Evolutionary conservation across 1,140 invertebrate species (phyloP).

Genomic region (Atopsyche davidsoni): DNA sequence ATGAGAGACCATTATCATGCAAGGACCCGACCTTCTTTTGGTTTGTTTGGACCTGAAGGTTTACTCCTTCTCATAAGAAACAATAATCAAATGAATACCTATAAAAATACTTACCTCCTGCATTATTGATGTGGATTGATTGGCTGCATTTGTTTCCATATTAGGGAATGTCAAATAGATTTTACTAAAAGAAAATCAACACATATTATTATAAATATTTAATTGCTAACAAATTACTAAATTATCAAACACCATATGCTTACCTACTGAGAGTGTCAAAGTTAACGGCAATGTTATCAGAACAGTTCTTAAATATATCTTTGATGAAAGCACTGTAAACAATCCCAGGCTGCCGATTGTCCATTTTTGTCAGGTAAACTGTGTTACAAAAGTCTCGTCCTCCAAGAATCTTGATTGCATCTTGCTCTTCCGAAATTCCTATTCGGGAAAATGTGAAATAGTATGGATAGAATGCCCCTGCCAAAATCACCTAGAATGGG

Average conservation of each 20-base stretch:
- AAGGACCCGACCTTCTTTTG: too few species aligned
- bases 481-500: conserved; percentile 57
- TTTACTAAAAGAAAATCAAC: conserved; percentile 38
- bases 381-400: conserved; percentile 71
- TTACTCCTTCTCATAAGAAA: too few species aligned
- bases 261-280: conserved; percentile 55
- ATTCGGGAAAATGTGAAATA: conserved; percentile 64
- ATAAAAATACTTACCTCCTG: conserved; percentile 37
- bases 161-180: conserved; percentile 39
- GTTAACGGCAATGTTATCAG: conserved; percentile 51
- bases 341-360: conserved; percentile 61
- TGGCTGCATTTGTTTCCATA: conserved; percentile 32
- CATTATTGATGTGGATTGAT: too few species aligned
- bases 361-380: conserved; percentile 64
- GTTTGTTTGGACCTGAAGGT: too few species aligned
- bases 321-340: conserved; percentile 62
- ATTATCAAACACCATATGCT: conserved; percentile 24
- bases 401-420: conserved; percentile 49
- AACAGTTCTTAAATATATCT: conserved; percentile 41
- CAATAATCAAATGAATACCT: too few species aligned
- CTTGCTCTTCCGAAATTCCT: conserved; percentile 51
- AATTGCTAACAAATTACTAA: conserved; percentile 7
- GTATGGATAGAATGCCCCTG: conserved; percentile 87
- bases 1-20: too few species aligned
- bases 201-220: conserved; percentile 9